phyloP scores from a whole-genome alignment of 2,113 vertebrate genomes.

The Lamprotornis superbus region DNA sequence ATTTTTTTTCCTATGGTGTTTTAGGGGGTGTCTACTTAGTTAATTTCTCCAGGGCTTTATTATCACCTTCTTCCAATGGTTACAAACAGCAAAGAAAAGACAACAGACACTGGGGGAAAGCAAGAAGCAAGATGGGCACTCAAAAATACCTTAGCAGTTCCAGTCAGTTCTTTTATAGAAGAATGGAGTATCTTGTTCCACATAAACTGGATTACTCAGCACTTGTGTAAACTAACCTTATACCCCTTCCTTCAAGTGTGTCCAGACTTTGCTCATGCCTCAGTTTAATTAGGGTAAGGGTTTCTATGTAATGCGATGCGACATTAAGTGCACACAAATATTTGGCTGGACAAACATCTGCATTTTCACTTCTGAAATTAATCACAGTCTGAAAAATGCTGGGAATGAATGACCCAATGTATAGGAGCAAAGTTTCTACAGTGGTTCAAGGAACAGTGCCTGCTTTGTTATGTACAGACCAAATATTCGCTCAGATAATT shows the following conservation, averaged over 20 bases:
- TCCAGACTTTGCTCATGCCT: neutral
- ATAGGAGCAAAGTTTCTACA: neutral
- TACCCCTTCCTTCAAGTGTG: neutral
- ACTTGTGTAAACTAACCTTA: constrained; percentile 46
- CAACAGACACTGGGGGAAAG: neutral
- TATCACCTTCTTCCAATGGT: neutral
- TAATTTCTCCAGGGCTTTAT: neutral
- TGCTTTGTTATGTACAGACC: neutral
- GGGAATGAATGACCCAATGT: neutral
- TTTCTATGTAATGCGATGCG: neutral
- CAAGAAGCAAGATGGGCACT: neutral
- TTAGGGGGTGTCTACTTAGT: neutral
- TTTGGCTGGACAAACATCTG: constrained; percentile 46
- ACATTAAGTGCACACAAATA: neutral
- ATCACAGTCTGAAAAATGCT: constrained; percentile 26
- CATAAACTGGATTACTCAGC: neutral
- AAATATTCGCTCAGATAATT: neutral
- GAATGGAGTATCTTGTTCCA: neutral
- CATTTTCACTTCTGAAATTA: constrained; percentile 51
- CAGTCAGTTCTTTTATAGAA: neutral
- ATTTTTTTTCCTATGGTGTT: neutral
- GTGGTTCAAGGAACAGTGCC: neutral
- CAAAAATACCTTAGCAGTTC: neutral
- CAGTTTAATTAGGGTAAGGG: neutral
- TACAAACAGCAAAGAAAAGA: neutral